phyloP scores from a whole-genome alignment of 2,888 invertebrate species.

The Pecten maximus region DNA sequence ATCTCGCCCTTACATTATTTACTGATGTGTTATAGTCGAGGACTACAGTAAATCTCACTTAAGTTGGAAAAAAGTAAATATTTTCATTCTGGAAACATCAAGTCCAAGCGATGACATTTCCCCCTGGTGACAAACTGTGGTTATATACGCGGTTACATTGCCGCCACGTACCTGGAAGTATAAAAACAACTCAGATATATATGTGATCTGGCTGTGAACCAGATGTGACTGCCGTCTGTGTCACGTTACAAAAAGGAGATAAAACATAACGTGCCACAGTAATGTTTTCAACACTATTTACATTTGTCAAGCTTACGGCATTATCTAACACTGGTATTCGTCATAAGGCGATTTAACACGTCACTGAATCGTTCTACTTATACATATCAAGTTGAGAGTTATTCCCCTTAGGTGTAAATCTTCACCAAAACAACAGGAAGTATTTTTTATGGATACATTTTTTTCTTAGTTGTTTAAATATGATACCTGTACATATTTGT shows the following conservation, averaged over 20 bases:
- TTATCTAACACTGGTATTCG: background rate
- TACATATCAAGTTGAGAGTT: background rate
- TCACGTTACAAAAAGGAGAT: background rate
- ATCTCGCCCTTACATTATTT: no score
- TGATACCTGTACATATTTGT: no score
- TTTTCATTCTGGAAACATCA: no score
- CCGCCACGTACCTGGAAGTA: background rate
- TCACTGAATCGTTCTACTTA: background rate
- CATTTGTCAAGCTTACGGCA: constrained; percentile 4
- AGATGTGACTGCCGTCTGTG: constrained; percentile 8
- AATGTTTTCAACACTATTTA: constrained; percentile 26
- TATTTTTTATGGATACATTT: background rate
- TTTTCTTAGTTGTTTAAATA: background rate
- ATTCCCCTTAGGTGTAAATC: background rate
- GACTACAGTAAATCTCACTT: no score
- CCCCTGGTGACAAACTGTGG: background rate
- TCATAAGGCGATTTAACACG: background rate
- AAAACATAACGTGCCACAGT: background rate
- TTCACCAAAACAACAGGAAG: background rate
- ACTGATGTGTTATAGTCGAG: no score
- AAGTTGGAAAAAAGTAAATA: no score
- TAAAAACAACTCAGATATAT: background rate
- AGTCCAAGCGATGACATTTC: background rate
- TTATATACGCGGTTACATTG: background rate
- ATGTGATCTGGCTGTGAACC: background rate